Evolutionary conservation across 1,140 invertebrate species (phyloP).

Genomic region (Drosophila azteca): DNA sequence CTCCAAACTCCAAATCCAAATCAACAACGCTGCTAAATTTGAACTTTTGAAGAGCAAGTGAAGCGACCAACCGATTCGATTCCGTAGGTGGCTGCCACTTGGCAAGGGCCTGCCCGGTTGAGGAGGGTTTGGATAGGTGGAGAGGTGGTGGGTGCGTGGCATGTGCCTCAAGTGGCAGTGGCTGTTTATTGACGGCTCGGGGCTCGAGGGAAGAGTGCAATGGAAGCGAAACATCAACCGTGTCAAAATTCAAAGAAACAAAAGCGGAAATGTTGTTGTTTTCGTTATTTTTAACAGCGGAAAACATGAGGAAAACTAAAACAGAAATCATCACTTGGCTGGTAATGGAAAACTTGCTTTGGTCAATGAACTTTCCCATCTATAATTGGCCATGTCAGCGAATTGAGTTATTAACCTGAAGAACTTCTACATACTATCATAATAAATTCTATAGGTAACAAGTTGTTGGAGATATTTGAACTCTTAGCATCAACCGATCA

Average conservation of each 20-base stretch:
- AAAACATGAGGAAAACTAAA: conserved; percentile 61
- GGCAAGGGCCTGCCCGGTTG: conserved; percentile 26
- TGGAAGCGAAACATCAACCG: conserved; percentile 51
- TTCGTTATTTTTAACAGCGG: conserved; percentile 74
- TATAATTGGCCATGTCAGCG: conserved; percentile 29
- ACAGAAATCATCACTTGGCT: conserved; percentile 40
- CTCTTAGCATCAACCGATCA: too few species aligned
- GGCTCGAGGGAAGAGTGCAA: conserved; percentile 25
- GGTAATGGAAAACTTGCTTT: conserved; percentile 63
- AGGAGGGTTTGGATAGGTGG: neutral
- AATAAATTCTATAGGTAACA: too few species aligned
- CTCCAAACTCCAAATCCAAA: conserved; percentile 56
- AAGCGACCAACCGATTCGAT: conserved; percentile 47
- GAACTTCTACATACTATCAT: neutral
- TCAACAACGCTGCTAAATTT: conserved; percentile 10
- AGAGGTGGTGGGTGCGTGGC: conserved; percentile 36
- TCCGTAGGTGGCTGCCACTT: conserved; percentile 75
- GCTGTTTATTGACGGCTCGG: conserved; percentile 32
- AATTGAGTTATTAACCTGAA: conserved; percentile 31
- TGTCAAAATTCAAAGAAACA: conserved; percentile 80
- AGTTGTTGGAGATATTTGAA: too few species aligned
- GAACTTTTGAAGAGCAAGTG: conserved; percentile 64
- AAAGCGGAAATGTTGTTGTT: conserved; percentile 80
- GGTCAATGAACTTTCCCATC: conserved; percentile 67
- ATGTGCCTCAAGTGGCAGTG: conserved; percentile 71